Evolutionary conservation across 2,113 vertebrate species (phyloP).

Genomic region (Motacilla alba): DNA sequence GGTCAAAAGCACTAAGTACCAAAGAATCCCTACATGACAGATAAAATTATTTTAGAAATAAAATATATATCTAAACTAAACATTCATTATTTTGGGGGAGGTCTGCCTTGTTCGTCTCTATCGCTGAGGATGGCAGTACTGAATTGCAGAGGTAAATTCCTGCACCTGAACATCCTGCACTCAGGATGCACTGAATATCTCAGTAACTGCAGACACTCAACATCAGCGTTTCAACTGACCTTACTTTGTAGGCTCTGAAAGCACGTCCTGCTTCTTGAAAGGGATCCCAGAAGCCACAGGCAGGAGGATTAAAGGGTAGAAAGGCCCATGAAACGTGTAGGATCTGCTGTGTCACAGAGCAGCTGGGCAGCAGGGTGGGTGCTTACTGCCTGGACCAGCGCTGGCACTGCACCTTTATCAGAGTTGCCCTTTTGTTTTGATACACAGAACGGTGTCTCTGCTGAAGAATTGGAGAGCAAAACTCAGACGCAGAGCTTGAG

Average conservation of each 20-base stretch:
- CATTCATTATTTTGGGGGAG: not conserved
- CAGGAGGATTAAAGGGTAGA: not conserved
- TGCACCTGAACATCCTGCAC: not conserved
- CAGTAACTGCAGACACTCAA: not conserved
- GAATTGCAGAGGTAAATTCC: not conserved
- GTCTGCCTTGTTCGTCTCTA: not conserved
- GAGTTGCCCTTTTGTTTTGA: not conserved
- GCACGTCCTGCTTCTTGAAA: not conserved
- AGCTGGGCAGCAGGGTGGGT: not conserved
- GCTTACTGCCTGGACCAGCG: not conserved
- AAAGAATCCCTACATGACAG: not conserved
- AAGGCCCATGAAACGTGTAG: not conserved
- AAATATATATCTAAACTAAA: not conserved
- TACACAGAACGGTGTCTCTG: not conserved
- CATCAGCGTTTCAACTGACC: not conserved
- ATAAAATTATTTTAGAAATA: not conserved
- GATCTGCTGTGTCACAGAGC: not conserved
- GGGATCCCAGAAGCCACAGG: not conserved
- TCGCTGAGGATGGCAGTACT: not conserved
- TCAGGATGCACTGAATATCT: not conserved
- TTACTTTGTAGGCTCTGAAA: not conserved
- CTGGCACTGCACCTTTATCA: rapidly evolving
- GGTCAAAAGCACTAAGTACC: not conserved
- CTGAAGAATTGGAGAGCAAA: not conserved
- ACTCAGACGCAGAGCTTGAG: not conserved